Evolutionary conservation across 2,113 vertebrate species (phyloP).

Genomic region (Lophius piscatorius): DNA sequence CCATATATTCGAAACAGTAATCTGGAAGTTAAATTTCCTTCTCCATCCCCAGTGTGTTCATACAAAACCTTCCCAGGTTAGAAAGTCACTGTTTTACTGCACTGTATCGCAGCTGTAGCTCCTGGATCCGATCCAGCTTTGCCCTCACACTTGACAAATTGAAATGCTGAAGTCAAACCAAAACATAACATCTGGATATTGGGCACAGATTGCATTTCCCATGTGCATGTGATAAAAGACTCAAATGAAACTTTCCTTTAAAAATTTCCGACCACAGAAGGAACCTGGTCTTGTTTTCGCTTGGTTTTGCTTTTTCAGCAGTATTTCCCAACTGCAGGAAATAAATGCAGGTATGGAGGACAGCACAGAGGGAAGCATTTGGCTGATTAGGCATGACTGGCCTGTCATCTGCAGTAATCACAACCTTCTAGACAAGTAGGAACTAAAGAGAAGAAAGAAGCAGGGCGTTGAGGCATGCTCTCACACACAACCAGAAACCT

Average conservation of each 20-base stretch:
- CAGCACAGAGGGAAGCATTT: slow-evolving; percentile 14
- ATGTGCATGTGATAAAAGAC: slow-evolving; percentile 26
- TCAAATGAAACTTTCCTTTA: not conserved
- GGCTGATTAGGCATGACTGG: slow-evolving; percentile 33
- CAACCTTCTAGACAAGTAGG: slow-evolving; percentile 24
- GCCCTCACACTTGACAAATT: slow-evolving; percentile 36
- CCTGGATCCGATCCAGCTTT: slow-evolving; percentile 18
- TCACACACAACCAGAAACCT: not conserved
- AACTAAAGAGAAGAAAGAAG: not conserved
- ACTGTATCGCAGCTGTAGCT: slow-evolving; percentile 17
- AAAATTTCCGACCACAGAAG: slow-evolving; percentile 36
- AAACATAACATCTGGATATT: slow-evolving; percentile 25
- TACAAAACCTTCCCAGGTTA: not conserved
- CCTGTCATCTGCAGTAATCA: slow-evolving; percentile 36
- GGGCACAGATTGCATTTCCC: slow-evolving; percentile 20
- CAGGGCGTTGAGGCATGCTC: not conserved
- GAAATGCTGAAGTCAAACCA: slow-evolving; percentile 15
- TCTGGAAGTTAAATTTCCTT: slow-evolving; percentile 9
- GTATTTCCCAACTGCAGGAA: slow-evolving; percentile 2
- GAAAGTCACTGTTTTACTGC: slow-evolving; percentile 2
- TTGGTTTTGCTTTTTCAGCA: slow-evolving; percentile 41
- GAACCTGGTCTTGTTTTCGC: not conserved
- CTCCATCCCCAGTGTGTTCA: not conserved
- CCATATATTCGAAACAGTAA: slow-evolving; percentile 11
- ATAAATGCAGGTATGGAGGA: not conserved